Evolutionary conservation across 2,888 invertebrate species (phyloP), one percentile per base, ranked within the genome.

Genomic region (Odontocolon sp.): DNA sequence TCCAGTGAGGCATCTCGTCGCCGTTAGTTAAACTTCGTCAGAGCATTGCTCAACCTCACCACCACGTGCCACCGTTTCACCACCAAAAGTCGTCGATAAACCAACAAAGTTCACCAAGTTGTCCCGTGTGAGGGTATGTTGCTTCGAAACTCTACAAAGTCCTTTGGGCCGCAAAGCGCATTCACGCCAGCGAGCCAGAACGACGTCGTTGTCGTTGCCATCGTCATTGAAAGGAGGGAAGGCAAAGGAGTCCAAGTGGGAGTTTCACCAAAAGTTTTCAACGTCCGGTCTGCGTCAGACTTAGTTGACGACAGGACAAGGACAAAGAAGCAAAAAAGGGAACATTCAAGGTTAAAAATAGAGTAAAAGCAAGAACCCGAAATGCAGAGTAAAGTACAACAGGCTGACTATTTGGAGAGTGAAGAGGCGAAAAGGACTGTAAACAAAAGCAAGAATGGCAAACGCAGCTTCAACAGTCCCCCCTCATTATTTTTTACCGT

Each of bases 191-290:
- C 47, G 23, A 26, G 26, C 26, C 47, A 50, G 47, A 11, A 63
- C 54, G 64, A 47, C 73, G 70, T 52, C 67, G 67, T 61, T 63
- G 61, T 42, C n/a, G 71, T 75, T 38, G 18, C 31, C 18, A 18
- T 69, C 28, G 23, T 16, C 42, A 47, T 33, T 26, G 47, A 66
- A 47, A 63, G 23, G 26, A 50, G 54, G 18, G 36, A 38, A 36
- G 45, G 5, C 28, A 56, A 47, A 42, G 28, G 64, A 9, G 52
- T 57, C 23, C 33, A 45, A 26, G 54, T 21, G 28, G 14, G 28
- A 28, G 63, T 54, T 18, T 11, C 11, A 23, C 6, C 11, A 26
- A 5, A 5, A 8, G 26, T n/a, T 50, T 50, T 50, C 47, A 14
- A 5, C 47, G 26, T 50, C 47, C 47, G 47, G 23, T 5, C 14